phyloP scores from a whole-genome alignment of 2,113 vertebrate genomes.

The Tragulus kanchil region DNA sequence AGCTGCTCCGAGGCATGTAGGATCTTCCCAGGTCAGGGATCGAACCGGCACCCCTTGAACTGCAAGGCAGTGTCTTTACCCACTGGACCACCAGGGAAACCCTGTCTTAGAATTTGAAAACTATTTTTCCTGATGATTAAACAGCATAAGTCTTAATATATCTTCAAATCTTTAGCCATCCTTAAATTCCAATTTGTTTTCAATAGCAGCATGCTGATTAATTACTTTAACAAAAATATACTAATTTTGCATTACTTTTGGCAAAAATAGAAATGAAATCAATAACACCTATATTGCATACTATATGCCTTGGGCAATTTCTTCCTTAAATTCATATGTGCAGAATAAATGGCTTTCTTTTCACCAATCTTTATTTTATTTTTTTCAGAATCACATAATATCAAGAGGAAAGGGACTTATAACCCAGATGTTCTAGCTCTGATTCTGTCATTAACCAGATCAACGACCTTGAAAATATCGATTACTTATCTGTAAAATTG shows the following conservation, averaged over 20 bases:
- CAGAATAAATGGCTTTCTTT: background rate
- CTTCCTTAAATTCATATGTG: background rate
- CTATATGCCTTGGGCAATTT: background rate
- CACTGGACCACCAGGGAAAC: no score
- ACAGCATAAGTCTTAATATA: background rate
- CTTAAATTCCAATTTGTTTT: background rate
- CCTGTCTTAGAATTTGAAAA: no score
- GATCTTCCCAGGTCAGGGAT: no score
- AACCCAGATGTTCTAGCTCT: background rate
- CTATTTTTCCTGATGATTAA: background rate
- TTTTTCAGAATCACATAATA: slow-evolving; percentile 4
- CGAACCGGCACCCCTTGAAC: no score
- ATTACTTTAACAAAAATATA: background rate
- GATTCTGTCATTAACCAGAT: slow-evolving; percentile 56
- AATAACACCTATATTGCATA: background rate
- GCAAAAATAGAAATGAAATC: slow-evolving; percentile 14
- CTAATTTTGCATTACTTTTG: background rate
- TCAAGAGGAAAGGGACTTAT: background rate
- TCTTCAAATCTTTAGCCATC: background rate
- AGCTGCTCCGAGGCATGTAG: no score
- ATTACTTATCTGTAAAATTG: slow-evolving; percentile 61
- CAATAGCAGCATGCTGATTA: background rate
- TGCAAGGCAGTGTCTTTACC: no score
- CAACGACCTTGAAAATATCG: slow-evolving; percentile 57
- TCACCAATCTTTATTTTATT: background rate